Base-by-base conservation (phyloP, 2,797 vertebrate species). In the Esox lucius region DNA sequence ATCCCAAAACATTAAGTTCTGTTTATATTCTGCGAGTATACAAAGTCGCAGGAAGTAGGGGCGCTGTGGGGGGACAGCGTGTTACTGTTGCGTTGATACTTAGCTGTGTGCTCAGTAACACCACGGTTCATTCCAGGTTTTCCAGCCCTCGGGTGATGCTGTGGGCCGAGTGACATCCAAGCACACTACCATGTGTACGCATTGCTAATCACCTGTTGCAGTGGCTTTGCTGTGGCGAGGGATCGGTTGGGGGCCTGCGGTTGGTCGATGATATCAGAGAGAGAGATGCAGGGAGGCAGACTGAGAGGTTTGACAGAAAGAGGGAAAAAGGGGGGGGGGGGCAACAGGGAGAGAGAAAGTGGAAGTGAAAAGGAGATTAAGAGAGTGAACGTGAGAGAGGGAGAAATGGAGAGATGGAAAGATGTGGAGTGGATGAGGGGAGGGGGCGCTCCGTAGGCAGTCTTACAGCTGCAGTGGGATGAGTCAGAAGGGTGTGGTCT, bases 401-500 rank as follows among this genome's bases (percentile, higher is more conserved):
- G 51, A 56, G 51, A n/a, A n/a, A 22, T 6, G 17, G 51, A n/a
- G 0, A 0, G 7, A 22, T 19, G 8, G 19, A 2, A 51, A 53
- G 51, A 53, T 5, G 0, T 15, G 16, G 16, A 51, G 49, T 4
- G 16, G 16, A 17, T 15, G 49, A 51, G 6, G 51, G 16, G 51
- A n/a, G 17, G 2, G 51, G 5, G 17, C 7, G 5, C 5, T 56
- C 51, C 9, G 39, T 42, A 42, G 39, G 39, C 39, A 42, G 39
- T 42, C 5, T 42, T 56, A 53, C 24, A 65, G 28, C 62, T 65
- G 13, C 13, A 28, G 84, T 88, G 82, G 65, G 74, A 83, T 93
- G 92, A 93, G 84, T 92, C 90, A 91, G 87, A 86, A 89, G 82
- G 80, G 84, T 82, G 87, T 83, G 90, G 84, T 9, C n/a, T 56